These are phyloP conservation scores for Odontesthes bonariensis DNA, from an alignment of 2,113 vertebrate species.

Conservation along the genomic window DNA sequence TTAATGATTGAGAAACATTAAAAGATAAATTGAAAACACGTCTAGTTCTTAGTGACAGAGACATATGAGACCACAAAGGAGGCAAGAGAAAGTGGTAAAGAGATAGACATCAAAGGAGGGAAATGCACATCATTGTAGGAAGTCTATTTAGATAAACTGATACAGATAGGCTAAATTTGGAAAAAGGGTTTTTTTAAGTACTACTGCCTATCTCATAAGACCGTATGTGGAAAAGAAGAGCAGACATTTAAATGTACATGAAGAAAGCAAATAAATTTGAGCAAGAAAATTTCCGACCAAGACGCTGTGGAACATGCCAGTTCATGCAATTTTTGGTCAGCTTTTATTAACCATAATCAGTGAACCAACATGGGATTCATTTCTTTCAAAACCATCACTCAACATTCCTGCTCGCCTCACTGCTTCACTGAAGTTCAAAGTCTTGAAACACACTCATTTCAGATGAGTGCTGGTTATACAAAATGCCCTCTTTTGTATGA, in stretches of 20 bases:
- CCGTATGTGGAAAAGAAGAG: constrained; percentile 8
- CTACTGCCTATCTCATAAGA: background rate
- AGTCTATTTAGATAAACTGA: constrained; percentile 7
- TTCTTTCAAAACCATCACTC: constrained; percentile 46
- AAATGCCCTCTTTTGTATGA: constrained; percentile 21
- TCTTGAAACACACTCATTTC: constrained; percentile 29
- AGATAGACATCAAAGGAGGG: background rate
- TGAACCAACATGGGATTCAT: constrained; percentile 59
- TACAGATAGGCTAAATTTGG: background rate
- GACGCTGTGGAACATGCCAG: constrained; percentile 39
- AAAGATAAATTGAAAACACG: constrained; percentile 37
- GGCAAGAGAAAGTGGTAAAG: background rate
- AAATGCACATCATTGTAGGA: background rate
- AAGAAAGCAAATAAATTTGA: constrained; percentile 34
- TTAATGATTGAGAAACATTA: constrained; percentile 47
- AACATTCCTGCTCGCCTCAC: constrained; percentile 42
- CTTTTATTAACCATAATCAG: constrained; percentile 71
- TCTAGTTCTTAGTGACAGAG: background rate
- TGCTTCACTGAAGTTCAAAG: constrained; percentile 22
- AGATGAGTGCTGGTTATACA: constrained; percentile 11
- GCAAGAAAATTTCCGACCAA: constrained; percentile 37
- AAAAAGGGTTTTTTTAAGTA: too few relatives aligned
- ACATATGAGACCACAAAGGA: background rate
- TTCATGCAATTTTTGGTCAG: constrained; percentile 50
- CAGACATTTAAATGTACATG: constrained; percentile 2